Conservation (phyloP, 2,888 invertebrate genomes). For the Platycnemis pennipes region DNA sequence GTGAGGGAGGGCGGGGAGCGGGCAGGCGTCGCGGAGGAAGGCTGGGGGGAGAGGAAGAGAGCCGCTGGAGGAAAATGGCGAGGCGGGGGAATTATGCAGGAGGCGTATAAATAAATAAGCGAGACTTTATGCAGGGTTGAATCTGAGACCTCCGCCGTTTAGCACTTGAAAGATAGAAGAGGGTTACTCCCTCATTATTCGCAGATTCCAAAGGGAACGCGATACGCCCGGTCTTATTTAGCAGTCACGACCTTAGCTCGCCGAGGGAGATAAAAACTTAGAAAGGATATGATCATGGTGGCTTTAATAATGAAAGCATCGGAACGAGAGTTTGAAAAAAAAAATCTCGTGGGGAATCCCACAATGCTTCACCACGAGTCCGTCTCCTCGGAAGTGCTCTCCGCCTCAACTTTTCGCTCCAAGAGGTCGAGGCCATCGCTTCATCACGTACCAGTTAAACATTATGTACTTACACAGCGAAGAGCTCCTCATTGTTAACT, state of each 20-base stretch:
- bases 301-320: neutral
- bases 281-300: neutral
- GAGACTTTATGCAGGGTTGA: neutral
- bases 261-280: neutral
- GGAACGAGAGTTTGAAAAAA: neutral
- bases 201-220: neutral
- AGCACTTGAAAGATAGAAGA: constrained; percentile 31
- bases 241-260: neutral
- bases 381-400: neutral
- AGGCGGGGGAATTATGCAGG: neutral
- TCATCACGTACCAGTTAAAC: too few relatives aligned
- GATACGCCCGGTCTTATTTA: neutral
- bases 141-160: neutral
- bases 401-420: too few relatives aligned
- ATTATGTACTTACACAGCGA: too few relatives aligned
- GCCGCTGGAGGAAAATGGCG: neutral
- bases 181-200: constrained; percentile 34
- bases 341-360: neutral
- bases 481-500: too few relatives aligned
- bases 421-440: too few relatives aligned
- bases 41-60: neutral
- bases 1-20: neutral
- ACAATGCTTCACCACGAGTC: neutral
- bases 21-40: neutral
- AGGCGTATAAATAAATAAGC: neutral